Evolutionary conservation across 1,140 invertebrate species (phyloP), one percentile per base, ranked within the genome.

Genomic region (Formica exsecta): DNA sequence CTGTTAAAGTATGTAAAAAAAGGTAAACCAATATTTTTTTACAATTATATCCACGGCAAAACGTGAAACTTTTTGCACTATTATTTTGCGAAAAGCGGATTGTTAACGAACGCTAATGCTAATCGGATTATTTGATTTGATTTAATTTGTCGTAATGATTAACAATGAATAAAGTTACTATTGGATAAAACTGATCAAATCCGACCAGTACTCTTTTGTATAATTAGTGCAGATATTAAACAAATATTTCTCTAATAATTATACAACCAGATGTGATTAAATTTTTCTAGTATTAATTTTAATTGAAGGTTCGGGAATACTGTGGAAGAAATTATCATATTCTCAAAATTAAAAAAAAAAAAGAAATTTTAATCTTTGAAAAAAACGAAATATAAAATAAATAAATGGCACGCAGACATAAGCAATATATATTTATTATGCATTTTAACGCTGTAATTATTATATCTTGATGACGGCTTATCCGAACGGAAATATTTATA

Each of bases 121-220:
- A 54, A 70, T 79, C 44, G 19, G 19, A 57, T 81, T 41, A 22
- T 57, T 57, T 32, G 3, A 51, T 19, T 71, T 29, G n/a, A 70
- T 59, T 57, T 59, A 71, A 81, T 71, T 70, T 8, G 32, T 70
- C 6, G 48, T n/a, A 57, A 81, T 57, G 57, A 59, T 70, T n/a
- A 79, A 79, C 32, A 65, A 54, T n/a, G 3, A 51, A n/a, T 38
- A 19, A 57, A 41, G 41, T 81, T 29, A 81, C 22, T 36, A n/a
- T 71, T 41, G 41, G 54, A 9, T 57, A 41, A 16, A 81, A 41
- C 41, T 16, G 8, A n/a, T 80, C 32, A 22, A 22, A n/a, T 4
- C 1, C 3, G 9, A 13, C 4, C 36, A 25, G 6, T 29, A 32
- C 6, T 22, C 2, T 16, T 25, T 44, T 48, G 8, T 4, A 22